These are phyloP conservation scores for Pangasius krempfi DNA, from an alignment of 2,797 vertebrate species.

Conservation along the genomic window DNA sequence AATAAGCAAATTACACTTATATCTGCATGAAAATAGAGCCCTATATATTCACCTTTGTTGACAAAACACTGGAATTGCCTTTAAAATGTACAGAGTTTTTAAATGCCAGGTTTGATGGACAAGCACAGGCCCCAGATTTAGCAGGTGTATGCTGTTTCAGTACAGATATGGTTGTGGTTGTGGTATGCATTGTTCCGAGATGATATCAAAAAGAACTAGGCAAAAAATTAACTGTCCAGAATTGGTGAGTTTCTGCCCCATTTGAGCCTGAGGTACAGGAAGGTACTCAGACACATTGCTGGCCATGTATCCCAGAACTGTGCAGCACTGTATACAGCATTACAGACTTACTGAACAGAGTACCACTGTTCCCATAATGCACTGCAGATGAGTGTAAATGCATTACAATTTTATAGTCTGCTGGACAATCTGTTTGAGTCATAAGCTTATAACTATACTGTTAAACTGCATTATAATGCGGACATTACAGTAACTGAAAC, in stretches of 20 bases:
- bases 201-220: slow-evolving; percentile 10
- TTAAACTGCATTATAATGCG: slow-evolving; percentile 41
- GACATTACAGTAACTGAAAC: slow-evolving; percentile 40
- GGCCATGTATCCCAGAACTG: background rate
- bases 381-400: slow-evolving; percentile 2
- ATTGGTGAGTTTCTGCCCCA: background rate
- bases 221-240: slow-evolving; percentile 21
- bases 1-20: background rate
- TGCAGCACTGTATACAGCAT: background rate
- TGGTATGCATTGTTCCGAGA: slow-evolving; percentile 35
- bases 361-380: slow-evolving; percentile 5
- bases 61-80: slow-evolving; percentile 29
- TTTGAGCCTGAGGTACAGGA: background rate
- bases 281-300: background rate
- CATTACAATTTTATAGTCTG: slow-evolving; percentile 2
- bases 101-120: slow-evolving; percentile 36
- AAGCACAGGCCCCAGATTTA: slow-evolving; percentile 38
- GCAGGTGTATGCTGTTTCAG: slow-evolving; percentile 31
- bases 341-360: background rate
- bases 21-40: background rate
- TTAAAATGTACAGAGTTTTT: slow-evolving; percentile 39
- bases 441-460: slow-evolving; percentile 43
- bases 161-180: slow-evolving; percentile 27
- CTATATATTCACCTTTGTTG: slow-evolving; percentile 47
- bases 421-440: slow-evolving; percentile 21